phyloP scores from a whole-genome alignment of 2,797 vertebrate genomes.

The Muraenolepis orangiensis region DNA sequence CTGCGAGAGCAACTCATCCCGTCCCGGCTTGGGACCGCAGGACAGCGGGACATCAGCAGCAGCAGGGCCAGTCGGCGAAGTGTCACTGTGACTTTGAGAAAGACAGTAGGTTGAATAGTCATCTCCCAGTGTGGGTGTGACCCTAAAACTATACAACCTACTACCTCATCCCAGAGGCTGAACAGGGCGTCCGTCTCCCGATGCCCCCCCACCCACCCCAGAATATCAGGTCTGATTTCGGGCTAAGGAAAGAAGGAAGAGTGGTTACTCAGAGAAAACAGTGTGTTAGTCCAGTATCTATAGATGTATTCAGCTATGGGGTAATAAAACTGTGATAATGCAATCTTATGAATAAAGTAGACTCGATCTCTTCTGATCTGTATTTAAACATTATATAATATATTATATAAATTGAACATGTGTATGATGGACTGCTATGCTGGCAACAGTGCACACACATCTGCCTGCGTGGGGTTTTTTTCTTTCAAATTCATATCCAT shows the following conservation, averaged over 20 bases:
- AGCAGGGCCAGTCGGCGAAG: background rate
- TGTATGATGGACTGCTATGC: background rate
- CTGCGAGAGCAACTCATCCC: conserved; percentile 71
- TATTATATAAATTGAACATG: background rate
- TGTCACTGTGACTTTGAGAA: conserved; percentile 81
- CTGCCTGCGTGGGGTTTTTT: background rate
- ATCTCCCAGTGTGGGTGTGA: conserved; percentile 99
- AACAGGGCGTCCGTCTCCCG: conserved; percentile 27
- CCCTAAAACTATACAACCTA: conserved; percentile 99
- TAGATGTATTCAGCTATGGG: background rate
- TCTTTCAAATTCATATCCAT: background rate
- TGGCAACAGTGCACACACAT: background rate
- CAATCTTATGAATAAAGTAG: background rate
- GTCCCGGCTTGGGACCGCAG: background rate
- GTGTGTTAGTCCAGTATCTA: background rate
- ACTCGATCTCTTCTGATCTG: background rate
- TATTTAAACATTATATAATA: background rate
- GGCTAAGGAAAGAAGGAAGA: background rate
- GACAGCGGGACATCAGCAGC: background rate
- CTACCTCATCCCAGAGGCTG: conserved; percentile 97
- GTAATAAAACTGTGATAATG: no score
- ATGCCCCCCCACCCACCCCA: background rate
- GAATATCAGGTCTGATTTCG: background rate
- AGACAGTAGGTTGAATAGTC: conserved; percentile 99
- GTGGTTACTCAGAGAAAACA: background rate